Base-by-base conservation (phyloP, 2,888 invertebrate species). In the Drosophila recens region DNA sequence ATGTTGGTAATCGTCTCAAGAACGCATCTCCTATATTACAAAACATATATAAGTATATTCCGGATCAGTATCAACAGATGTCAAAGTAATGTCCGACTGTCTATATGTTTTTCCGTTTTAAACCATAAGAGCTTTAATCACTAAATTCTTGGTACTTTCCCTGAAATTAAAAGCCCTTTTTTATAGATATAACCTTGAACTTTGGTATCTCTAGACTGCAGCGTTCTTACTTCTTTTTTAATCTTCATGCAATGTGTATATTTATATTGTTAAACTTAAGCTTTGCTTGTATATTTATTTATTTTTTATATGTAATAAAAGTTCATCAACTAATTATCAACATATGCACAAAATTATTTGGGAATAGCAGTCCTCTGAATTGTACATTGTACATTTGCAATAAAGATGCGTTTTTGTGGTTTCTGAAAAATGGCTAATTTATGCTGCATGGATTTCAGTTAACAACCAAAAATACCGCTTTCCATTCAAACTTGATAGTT, bases 241-340 rank as follows among this genome's bases (percentile, higher is more conserved):
- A 49, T 48, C 65, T 68, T 56, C 49, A 61, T 46, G 45, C 40
- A 53, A 62, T 49, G 11, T 69, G 61, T 69, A 67, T 8, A 63
- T 64, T 67, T 61, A 48, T 48, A 51, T 59, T 62, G 33, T 42
- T 68, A 76, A 58, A 42, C 53, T 58, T 76, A 74, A 74, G 58
- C 62, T 63, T 70, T 59, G 70, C 75, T 54, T 69, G 49, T 66
- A 56, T 63, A 53, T 69, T 52, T 66, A 77, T 71, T 77, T 67
- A 74, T 76, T 53, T 58, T 57, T 49, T 69, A 40, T 54, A 54
- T 54, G 45, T 63, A 30, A 58, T 49, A 45, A 67, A 74, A 63
- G 9, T 42, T 23, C 67, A 48, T 8, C 51, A 62, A 46, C 10
- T 6, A 15, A 49, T n/a, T 48, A 4, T 9, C 6, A 6, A 6